Evolutionary conservation across 2,113 vertebrate species (phyloP).

Genomic region (Urocynchramus pylzowi): DNA sequence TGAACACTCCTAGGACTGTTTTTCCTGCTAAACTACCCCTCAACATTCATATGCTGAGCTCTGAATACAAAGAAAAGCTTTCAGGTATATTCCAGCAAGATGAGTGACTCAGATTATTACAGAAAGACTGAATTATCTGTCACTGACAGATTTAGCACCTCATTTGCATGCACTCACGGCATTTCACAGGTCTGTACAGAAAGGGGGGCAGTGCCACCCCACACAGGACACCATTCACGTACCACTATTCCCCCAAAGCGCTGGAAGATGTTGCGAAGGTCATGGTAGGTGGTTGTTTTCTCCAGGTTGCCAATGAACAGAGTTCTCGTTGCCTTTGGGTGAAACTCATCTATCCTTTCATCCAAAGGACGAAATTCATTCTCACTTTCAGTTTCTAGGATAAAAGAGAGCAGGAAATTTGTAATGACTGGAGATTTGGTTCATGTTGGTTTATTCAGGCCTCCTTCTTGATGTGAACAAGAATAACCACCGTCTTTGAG

Average conservation of each 20-base stretch:
- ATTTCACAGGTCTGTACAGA: neutral
- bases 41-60: accelerated
- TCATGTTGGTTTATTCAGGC: neutral
- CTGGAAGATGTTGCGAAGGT: constrained; percentile 95
- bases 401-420: neutral
- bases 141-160: neutral
- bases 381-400: constrained; percentile 95
- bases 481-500: neutral
- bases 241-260: constrained; percentile 98
- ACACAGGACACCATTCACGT: constrained; percentile 32
- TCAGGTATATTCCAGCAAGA: neutral
- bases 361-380: constrained; percentile 97
- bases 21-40: neutral
- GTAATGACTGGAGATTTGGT: neutral
- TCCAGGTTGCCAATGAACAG: constrained; percentile 98
- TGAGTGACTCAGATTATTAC: neutral
- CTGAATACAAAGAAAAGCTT: neutral
- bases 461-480: neutral
- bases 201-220: neutral
- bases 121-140: neutral
- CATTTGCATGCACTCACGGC: neutral
- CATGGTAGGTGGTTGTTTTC: constrained; percentile 95
- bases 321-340: constrained; percentile 95
- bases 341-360: constrained; percentile 98
- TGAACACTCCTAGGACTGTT: neutral